Conservation (phyloP, 2,888 invertebrate species). For the Cyclophora albipunctata region DNA sequence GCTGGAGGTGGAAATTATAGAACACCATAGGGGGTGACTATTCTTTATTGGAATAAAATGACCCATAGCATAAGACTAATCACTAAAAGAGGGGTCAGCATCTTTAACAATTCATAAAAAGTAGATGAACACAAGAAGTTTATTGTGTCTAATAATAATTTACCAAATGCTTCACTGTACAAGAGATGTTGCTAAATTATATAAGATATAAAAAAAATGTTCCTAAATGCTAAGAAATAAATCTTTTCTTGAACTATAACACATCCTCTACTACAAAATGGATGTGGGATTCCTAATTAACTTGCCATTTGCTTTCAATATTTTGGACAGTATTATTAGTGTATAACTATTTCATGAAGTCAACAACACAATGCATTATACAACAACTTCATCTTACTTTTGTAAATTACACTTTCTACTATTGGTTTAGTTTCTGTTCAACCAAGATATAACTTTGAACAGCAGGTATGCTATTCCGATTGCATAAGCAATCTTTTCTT, state of each 20-base stretch:
- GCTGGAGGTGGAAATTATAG: constrained; percentile 3
- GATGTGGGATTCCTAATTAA: constrained; percentile 35
- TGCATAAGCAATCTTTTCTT: constrained; percentile 90
- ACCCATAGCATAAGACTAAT: constrained; percentile 48
- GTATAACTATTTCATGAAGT: constrained; percentile 41
- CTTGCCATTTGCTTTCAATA: constrained; percentile 29
- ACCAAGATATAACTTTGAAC: constrained; percentile 89
- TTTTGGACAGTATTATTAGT: constrained; percentile 21
- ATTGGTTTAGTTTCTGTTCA: constrained; percentile 68
- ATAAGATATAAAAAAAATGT: constrained; percentile 48
- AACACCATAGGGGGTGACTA: constrained; percentile 27
- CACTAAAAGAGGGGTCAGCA: constrained; percentile 35
- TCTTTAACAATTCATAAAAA: constrained; percentile 48
- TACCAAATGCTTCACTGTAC: constrained; percentile 45
- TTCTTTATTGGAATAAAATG: constrained; percentile 58
- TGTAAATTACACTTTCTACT: constrained; percentile 34
- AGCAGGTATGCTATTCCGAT: constrained; percentile 90
- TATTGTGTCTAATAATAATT: constrained; percentile 30
- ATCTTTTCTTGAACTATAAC: constrained; percentile 37
- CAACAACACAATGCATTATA: constrained; percentile 40
- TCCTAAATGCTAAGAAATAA: constrained; percentile 58
- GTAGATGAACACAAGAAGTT: constrained; percentile 36
- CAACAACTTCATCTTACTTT: constrained; percentile 55
- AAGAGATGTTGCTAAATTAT: constrained; percentile 14
- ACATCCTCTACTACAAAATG: constrained; percentile 35